These are phyloP conservation scores for Ceratotherium simum DNA, from an alignment of 2,113 vertebrate species.

Conservation along the genomic window DNA sequence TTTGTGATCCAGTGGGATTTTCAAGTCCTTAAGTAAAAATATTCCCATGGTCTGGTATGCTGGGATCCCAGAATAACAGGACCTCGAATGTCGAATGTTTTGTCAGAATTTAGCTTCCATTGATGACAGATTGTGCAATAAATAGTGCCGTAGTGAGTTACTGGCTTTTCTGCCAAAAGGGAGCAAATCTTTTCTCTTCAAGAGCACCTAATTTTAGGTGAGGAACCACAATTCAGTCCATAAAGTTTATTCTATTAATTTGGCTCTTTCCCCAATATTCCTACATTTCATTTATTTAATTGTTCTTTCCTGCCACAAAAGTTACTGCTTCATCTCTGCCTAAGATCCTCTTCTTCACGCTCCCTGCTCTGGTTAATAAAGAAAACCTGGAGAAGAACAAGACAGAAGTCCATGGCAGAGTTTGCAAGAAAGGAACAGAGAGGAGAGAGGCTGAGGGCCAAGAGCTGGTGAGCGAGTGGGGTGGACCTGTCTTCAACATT, in stretches of 20 bases:
- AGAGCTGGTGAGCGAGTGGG: neutral
- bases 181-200: conserved; percentile 8
- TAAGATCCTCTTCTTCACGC: neutral
- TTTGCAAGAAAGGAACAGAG: neutral
- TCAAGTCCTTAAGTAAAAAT: conserved; percentile 4
- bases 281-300: conserved; percentile 23
- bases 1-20: conserved; percentile 7
- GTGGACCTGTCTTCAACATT: too few relatives aligned
- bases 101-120: neutral
- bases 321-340: neutral
- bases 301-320: conserved; percentile 24
- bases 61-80: neutral
- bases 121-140: neutral
- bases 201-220: neutral
- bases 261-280: neutral
- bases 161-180: neutral
- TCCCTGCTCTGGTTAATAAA: neutral
- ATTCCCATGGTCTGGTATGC: neutral
- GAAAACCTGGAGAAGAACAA: neutral
- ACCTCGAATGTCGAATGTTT: neutral
- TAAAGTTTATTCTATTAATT: conserved; percentile 42
- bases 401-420: neutral
- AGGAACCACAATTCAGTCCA: neutral
- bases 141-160: neutral
- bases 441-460: neutral